phyloP scores from a whole-genome alignment of 2,113 vertebrate species.

The Sakesphorus luctuosus region DNA sequence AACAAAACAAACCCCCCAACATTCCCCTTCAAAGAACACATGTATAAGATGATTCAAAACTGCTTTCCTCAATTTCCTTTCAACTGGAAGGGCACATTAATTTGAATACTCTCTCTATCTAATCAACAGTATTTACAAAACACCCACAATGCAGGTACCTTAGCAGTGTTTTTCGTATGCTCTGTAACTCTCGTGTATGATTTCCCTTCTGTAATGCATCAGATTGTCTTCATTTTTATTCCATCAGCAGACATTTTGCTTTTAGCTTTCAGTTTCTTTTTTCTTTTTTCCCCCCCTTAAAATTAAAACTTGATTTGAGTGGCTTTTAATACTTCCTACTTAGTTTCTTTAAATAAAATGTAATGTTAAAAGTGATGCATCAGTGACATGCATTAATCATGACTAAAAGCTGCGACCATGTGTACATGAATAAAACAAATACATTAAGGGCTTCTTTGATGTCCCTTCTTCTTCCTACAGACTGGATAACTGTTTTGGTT shows the following conservation, averaged over 20 bases:
- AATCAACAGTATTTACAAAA: not conserved
- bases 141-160: fast-evolving
- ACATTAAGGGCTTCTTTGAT: not conserved
- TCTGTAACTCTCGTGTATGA: not conserved
- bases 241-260: not conserved
- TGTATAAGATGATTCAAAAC: not conserved
- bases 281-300: too few relatives aligned
- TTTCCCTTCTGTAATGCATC: not conserved
- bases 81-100: not conserved
- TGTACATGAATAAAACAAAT: conserved; percentile 41
- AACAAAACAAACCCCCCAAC: not conserved
- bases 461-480: not conserved
- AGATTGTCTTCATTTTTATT: not conserved
- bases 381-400: conserved; percentile 47
- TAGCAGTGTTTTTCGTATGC: not conserved
- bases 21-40: not conserved
- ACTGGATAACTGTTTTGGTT: not conserved
- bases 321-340: conserved; percentile 25
- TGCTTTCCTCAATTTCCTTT: not conserved
- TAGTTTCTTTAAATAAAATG: conserved; percentile 44
- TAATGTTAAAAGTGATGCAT: conserved; percentile 20
- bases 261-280: not conserved
- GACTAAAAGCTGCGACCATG: conserved; percentile 15
- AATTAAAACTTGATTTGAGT: not conserved
- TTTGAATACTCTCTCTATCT: not conserved